Evolutionary conservation across 2,888 invertebrate genomes (phyloP).

Genomic region (Physocephala rufipes): DNA sequence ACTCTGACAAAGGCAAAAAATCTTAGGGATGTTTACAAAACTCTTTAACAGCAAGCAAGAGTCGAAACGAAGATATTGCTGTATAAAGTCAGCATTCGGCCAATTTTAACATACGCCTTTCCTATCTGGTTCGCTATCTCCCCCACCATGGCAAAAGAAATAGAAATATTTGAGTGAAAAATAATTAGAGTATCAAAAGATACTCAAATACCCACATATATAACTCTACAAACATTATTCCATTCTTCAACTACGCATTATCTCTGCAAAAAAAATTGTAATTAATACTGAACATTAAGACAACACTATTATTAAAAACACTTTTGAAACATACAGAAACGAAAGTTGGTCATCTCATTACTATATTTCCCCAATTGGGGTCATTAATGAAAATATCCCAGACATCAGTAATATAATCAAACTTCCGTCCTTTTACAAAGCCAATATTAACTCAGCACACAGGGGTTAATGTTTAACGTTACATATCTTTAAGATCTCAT

Average conservation of each 20-base stretch:
- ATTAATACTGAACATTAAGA: neutral
- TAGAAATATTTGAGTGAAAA: constrained; percentile 19
- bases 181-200: neutral
- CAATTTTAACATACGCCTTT: constrained; percentile 23
- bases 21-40: too few relatives aligned
- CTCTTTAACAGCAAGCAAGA: too few relatives aligned
- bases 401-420: neutral
- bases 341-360: neutral
- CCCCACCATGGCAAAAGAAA: constrained; percentile 11
- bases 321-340: neutral
- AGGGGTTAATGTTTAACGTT: too few relatives aligned
- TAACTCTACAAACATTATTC: neutral
- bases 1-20: too few relatives aligned
- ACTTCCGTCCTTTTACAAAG: too few relatives aligned
- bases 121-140: constrained; percentile 22
- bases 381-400: neutral
- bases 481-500: too few relatives aligned
- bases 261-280: neutral
- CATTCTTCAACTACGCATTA: neutral
- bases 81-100: too few relatives aligned
- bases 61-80: too few relatives aligned
- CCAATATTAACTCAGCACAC: too few relatives aligned
- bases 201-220: constrained; percentile 14
- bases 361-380: constrained; percentile 5
- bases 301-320: neutral